Percentiles rank a stretch among this genome's conserved stretches.
Evolutionary conservation across 2,888 invertebrate genomes (phyloP).

Genomic region (Amiota communis): DNA sequence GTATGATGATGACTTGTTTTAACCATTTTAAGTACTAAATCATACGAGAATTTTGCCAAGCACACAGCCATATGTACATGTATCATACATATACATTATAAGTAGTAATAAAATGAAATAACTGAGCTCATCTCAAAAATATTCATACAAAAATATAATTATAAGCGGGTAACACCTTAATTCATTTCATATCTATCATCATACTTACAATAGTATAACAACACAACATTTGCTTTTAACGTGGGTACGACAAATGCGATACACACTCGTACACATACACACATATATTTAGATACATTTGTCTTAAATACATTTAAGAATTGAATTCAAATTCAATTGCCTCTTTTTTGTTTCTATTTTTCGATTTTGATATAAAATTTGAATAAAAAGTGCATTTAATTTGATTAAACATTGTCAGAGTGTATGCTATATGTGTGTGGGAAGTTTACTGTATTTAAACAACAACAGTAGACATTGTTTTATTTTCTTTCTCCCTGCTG

Average conservation of each 20-base stretch:
- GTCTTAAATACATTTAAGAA: slow-evolving; percentile 18
- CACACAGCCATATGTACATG: no score
- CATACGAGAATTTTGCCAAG: no score
- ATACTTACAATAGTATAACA: slow-evolving; percentile 23
- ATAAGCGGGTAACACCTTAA: slow-evolving; percentile 47
- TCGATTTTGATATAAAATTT: slow-evolving; percentile 45
- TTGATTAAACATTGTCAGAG: slow-evolving; percentile 35
- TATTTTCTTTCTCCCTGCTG: background rate
- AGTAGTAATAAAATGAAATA: background rate
- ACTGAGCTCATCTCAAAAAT: slow-evolving; percentile 61
- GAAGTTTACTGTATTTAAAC: slow-evolving; percentile 37
- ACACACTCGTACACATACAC: slow-evolving; percentile 27
- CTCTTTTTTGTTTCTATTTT: slow-evolving; percentile 40
- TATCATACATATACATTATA: no score
- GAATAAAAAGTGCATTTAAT: slow-evolving; percentile 52
- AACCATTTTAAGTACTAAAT: no score
- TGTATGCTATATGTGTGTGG: slow-evolving; percentile 4
- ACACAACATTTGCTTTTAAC: slow-evolving; percentile 32
- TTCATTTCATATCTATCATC: slow-evolving; percentile 35
- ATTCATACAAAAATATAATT: slow-evolving; percentile 46
- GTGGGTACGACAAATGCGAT: slow-evolving; percentile 32
- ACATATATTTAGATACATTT: slow-evolving; percentile 10
- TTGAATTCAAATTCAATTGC: slow-evolving; percentile 46
- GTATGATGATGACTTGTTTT: no score
- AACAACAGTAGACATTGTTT: slow-evolving; percentile 23